A percentile compares a stretch with the other conserved stretches of the same genome.
Evolutionary conservation across 2,113 vertebrate genomes (phyloP).

Genomic region (Melanocharis versteri): DNA sequence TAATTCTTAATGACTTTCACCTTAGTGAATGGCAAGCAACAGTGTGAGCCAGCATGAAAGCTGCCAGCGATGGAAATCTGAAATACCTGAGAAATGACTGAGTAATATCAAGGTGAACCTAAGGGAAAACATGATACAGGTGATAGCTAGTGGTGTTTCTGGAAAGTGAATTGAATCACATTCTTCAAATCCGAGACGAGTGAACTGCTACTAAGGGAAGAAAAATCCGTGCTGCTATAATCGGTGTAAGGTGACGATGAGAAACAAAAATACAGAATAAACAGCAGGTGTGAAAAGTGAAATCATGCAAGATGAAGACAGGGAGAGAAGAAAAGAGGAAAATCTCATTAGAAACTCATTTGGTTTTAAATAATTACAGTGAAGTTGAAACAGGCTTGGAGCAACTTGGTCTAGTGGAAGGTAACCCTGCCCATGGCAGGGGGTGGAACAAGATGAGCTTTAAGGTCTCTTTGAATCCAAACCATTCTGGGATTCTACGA

Average conservation of each 20-base stretch:
- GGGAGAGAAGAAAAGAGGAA: background rate
- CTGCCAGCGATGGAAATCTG: background rate
- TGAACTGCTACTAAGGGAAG: background rate
- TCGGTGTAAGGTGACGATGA: background rate
- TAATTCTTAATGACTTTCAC: background rate
- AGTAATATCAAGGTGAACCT: background rate
- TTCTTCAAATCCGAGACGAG: background rate
- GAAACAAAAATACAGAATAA: background rate
- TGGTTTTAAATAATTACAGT: background rate
- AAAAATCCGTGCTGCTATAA: background rate
- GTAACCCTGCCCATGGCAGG: background rate
- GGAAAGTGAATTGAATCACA: background rate
- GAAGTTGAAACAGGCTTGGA: background rate
- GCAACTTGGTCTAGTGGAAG: background rate
- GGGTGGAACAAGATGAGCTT: background rate
- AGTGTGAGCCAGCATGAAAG: background rate
- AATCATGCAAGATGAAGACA: background rate
- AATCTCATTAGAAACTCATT: background rate
- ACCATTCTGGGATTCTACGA: background rate
- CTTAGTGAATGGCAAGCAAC: background rate
- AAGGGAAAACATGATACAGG: background rate
- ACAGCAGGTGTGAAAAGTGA: background rate
- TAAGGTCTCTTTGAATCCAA: background rate
- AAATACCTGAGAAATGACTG: background rate
- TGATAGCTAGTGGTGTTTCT: background rate